Evolutionary conservation across 2,888 invertebrate genomes (phyloP), one percentile per base, ranked within the genome.

Genomic region (Cyclophora punctaria): DNA sequence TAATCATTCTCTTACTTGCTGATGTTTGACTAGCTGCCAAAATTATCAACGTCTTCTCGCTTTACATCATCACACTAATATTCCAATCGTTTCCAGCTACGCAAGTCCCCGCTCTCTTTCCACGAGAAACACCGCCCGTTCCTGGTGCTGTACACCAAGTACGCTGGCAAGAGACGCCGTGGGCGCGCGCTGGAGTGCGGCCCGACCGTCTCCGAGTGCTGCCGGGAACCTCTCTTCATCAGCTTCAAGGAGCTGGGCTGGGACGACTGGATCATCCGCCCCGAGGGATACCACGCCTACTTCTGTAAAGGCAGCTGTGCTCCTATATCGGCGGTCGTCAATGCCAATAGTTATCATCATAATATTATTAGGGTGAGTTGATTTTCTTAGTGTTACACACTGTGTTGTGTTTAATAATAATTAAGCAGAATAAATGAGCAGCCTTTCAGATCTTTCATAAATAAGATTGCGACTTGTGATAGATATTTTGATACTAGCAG

Each of bases 231-330:
- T 42, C 88, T 96, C 1, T 94, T 93, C 70, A 93, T 97, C 55
- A 94, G 93, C 58, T 96, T 96, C 72, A 92, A 92, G 54, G 95
- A 95, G 44, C 92, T 96, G 49, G 96, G 96, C 46, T 96, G 96
- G 96, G 92, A 93, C 62, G 93, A 95, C 75, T 96, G 96, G 96
- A 95, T 96, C 53, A 91, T 96, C 57, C 90, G 92, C 59, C 96
- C 96, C 0, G 89, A 90, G 7, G 95, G 95, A 1, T 96, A 96
- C 76, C 93, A 96, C 66, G 96, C 96, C 0, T 95, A 95, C 77
- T 96, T 95, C 83, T 96, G 96, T 72, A 93, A 93, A 51, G 96
- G 96, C 0, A 92, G 92, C 33, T 96, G 96, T 69, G 90, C 92
- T 0, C 91, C 93, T 0, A 92, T 93, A 37, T 92, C 94, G 0